Evolutionary conservation across 2,888 invertebrate species (phyloP), one percentile per base, ranked within the genome.

Genomic region (Prionchulus punctatus): DNA sequence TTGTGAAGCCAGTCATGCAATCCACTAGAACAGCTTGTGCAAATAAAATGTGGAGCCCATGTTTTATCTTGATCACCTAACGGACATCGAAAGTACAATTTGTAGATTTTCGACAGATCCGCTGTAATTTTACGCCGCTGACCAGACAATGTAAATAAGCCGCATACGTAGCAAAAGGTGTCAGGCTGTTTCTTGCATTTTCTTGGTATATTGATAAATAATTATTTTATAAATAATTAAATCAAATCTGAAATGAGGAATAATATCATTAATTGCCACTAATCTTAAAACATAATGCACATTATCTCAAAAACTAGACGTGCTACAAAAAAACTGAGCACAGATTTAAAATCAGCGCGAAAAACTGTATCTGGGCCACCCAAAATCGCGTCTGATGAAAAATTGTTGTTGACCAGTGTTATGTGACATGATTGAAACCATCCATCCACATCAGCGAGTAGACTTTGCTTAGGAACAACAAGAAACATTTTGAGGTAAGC

Each of bases 61-160:
- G 50, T 36, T 36, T 50, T 53, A 23, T 53, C 53, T 50, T 53
- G 53, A 42, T 53, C 53, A 51, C 53, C 53, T 15, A 53, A 28
- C 25, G 30, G 30, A 25, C 53, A 50, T 51, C 51, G 51, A 53
- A 53, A 53, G 50, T 53, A 53, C 53, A 53, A 53, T 42, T 53
- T 42, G 23, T 36, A 53, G 23, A 53, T 36, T 42, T 53, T 53
- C 47, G 30, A 36, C 4, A 53, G 12, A 18, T 28, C 23, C 7
- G 36, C 12, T 53, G 53, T 53, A 18, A 52, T 42, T 45, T 45
- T 45, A n/a, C 45, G 12, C 23, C 45, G 23, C 45, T 45, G 45
- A 4, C 18, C 12, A 7, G 23, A 12, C 23, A 45, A 4, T 23
- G 45, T 45, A 45, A 45, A 45, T 45, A n/a, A 4, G 18, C 45